phyloP scores from a whole-genome alignment of 2,888 invertebrate species.

The Drosophila anomalipes region DNA sequence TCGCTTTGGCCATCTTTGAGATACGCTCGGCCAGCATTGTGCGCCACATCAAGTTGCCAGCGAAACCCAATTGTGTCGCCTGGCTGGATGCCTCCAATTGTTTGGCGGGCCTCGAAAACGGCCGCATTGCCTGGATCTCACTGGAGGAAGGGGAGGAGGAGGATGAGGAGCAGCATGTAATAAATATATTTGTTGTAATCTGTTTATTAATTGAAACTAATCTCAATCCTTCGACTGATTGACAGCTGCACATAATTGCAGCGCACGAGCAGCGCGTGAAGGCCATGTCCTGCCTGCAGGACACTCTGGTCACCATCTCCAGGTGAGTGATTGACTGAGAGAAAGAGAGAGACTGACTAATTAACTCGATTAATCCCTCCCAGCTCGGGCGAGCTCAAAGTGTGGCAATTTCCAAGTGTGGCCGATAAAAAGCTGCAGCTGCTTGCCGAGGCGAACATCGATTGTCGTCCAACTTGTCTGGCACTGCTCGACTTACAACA shows the following conservation, averaged over 20 bases:
- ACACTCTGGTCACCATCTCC: constrained; percentile 89
- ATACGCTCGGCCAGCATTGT: constrained; percentile 91
- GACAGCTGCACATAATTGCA: constrained; percentile 74
- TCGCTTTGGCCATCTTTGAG: constrained; percentile 92
- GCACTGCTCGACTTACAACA: constrained; percentile 86
- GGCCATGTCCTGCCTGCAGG: constrained; percentile 87
- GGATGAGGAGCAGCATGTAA: constrained; percentile 73
- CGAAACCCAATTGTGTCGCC: constrained; percentile 89
- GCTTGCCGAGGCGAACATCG: constrained; percentile 87
- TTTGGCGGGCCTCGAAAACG: constrained; percentile 91
- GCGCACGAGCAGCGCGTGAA: constrained; percentile 90
- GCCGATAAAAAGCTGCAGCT: constrained; percentile 84
- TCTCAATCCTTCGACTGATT: not conserved
- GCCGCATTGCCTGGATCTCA: constrained; percentile 88
- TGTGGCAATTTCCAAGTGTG: constrained; percentile 87
- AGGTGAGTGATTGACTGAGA: constrained; percentile 82
- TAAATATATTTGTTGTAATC: constrained; percentile 1
- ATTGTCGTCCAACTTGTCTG: constrained; percentile 91
- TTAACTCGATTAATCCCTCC: not conserved
- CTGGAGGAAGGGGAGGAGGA: constrained; percentile 83
- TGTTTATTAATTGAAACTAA: not conserved
- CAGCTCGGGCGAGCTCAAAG: constrained; percentile 91
- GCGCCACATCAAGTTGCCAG: constrained; percentile 88
- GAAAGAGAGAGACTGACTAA: not conserved
- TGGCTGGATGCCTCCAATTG: constrained; percentile 89